Conservation (phyloP, 2,113 vertebrate species). For the Zingel zingel region DNA sequence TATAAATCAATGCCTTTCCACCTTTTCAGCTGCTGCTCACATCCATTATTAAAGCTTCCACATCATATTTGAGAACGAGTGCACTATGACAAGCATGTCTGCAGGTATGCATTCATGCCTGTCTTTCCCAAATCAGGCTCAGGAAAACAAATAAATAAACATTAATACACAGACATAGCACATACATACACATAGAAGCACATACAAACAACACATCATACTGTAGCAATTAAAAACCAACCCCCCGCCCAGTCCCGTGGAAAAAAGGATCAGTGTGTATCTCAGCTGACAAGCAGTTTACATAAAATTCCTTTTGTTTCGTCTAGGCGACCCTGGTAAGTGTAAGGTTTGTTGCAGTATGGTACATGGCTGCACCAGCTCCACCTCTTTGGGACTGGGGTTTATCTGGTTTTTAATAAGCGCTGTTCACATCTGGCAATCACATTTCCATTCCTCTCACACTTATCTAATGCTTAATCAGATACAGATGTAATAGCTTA, state of each 20-base stretch:
- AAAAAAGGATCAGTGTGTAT: conserved; percentile 82
- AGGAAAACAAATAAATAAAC: conserved; percentile 59
- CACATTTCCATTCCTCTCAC: conserved; percentile 24
- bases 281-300: conserved; percentile 83
- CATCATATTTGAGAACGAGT: conserved; percentile 71
- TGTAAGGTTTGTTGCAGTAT: conserved; percentile 70
- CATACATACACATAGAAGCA: conserved; percentile 32
- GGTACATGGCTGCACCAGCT: conserved; percentile 53
- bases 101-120: conserved; percentile 39
- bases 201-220: conserved; percentile 48
- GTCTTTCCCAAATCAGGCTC: conserved; percentile 44
- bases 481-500: conserved; percentile 38
- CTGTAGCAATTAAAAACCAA: conserved; percentile 32
- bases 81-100: conserved; percentile 62
- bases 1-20: conserved; percentile 84
- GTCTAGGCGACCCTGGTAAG: conserved; percentile 70
- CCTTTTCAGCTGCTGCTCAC: conserved; percentile 81
- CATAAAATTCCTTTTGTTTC: conserved; percentile 84
- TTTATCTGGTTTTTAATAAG: conserved; percentile 24
- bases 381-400: conserved; percentile 64
- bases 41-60: conserved; percentile 83
- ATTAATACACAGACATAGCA: conserved; percentile 42
- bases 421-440: conserved; percentile 49
- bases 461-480: conserved; percentile 30
- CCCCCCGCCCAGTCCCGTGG: conserved; percentile 53